A percentile compares a stretch with the other conserved stretches of the same genome.
These are phyloP conservation scores for Pachycephus smyrnensis DNA, from an alignment of 2,888 invertebrate genomes.

Conservation along the genomic window DNA sequence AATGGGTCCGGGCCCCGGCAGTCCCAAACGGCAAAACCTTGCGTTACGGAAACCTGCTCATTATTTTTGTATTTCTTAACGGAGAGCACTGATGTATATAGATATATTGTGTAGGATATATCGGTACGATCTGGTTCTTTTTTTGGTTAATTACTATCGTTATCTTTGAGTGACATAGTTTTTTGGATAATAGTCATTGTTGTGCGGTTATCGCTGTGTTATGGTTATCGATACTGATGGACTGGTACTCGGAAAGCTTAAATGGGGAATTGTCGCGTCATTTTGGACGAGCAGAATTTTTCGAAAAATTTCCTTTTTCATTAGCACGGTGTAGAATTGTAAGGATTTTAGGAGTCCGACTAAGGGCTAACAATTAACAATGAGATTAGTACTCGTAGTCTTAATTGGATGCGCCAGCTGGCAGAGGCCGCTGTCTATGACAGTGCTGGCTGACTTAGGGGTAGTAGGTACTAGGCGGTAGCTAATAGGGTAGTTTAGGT, in stretches of 20 bases:
- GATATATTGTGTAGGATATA: neutral
- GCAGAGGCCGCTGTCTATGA: constrained; percentile 20
- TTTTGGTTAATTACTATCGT: neutral
- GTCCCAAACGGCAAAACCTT: neutral
- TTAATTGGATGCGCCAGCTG: constrained; percentile 59
- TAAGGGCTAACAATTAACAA: constrained; percentile 56
- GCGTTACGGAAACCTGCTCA: neutral
- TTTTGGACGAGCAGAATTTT: neutral
- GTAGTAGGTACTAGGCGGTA: constrained; percentile 19
- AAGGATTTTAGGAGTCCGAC: constrained; percentile 26
- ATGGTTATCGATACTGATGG: neutral
- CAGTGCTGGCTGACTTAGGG: constrained; percentile 27
- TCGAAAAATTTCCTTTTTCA: neutral
- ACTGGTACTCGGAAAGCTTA: neutral
- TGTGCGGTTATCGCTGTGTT: neutral
- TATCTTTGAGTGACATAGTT: neutral
- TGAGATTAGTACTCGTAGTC: constrained; percentile 55
- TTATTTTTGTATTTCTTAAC: neutral
- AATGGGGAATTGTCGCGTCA: neutral
- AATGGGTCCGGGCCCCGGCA: neutral
- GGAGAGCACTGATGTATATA: neutral
- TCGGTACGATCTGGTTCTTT: neutral
- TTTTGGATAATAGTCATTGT: neutral
- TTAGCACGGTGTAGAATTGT: neutral
- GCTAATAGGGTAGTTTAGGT: constrained; percentile 20